Base-by-base conservation (phyloP, 2,888 invertebrate species). In the Scaptodrosophila latifasciaeformis region DNA sequence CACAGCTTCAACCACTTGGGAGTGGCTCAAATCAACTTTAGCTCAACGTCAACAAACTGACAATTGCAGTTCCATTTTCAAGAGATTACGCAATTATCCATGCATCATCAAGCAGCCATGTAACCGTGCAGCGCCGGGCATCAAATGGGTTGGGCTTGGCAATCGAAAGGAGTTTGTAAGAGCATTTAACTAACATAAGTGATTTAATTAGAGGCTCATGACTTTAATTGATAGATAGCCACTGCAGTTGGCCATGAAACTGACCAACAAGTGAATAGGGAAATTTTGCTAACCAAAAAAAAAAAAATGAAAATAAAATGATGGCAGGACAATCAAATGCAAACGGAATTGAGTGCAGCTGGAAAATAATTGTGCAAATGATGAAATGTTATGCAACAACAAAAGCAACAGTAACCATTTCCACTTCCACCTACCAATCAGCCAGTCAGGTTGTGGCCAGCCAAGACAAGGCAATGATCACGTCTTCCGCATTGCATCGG, bases 311-410 rank as follows among this genome's bases (percentile, higher is more conserved):
- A 15, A 48, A 51, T 13, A 49, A 18, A 43, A 37, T 42, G 46
- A 59, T 13, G 31, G 31, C 39, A 48, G 56, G 51, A 64, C 53
- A 47, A 52, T 44, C 45, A 39, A 37, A 31, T 31, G 10, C n/a
- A 29, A 54, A 60, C 52, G 60, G 65, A 65, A 65, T 67, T 54
- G 42, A 55, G 50, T n/a, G n/a, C n/a, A n/a, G n/a, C n/a, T n/a
- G n/a, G 27, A 31, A 54, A 45, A 46, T 43, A 56, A 58, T 54
- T 56, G 54, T 49, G 45, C 62, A 67, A 74, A 57, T 61, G 66
- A 57, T 75, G 49, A 66, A 78, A 68, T 68, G 69, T 81, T 75
- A 78, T 74, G 82, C 70, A 77, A 77, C 59, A 19, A 15, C 10
- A 43, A 43, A n/a, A 31, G 31, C 18, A 9, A 30, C 34, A 15